Evolutionary conservation across 1,140 invertebrate species (phyloP), one percentile per base, ranked within the genome.

Genomic region (Matsumurasca onukii): DNA sequence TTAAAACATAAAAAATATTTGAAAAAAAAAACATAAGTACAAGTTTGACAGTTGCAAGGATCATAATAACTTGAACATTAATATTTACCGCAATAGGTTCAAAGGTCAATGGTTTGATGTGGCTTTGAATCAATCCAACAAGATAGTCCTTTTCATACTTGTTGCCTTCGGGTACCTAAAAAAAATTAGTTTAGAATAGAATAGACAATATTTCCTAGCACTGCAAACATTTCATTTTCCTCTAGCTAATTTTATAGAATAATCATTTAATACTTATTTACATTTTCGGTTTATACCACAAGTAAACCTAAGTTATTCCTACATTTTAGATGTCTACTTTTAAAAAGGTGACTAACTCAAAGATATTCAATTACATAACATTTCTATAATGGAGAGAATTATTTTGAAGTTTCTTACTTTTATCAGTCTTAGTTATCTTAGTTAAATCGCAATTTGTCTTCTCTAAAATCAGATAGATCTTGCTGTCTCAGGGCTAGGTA

Each of bases 71-170:
- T n/a, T n/a, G n/a, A n/a, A n/a, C n/a, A n/a, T n/a, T 17, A 31
- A 31, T 67, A 77, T 75, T 81, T 78, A 86, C 85, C 73, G 78
- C 78, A 66, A 84, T 78, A 2, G 91, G 89, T 57, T 85, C 80
- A 71, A 92, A 89, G 3, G 83, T 77, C 24, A 85, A 81, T 1
- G 89, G 89, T 25, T 83, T 80, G 31, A 91, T 78, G 31, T 82
- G 82, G 2, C 83, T 85, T 20, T 86, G 73, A 0, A 92, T 74
- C 24, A 81, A 82, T 65, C 83, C 84, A 51, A 90, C 71, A 0
- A 92, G 64, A 65, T 85, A 85, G 30, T 87, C 83, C 76, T 90
- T 91, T 0, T 87, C 85, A 77, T 91, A 90, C 76, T 89, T 89
- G 9, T 86, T 83, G 34, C 89, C 90, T 80, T 85, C 86, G 24